These are phyloP conservation scores for Sminthopsis crassicaudata DNA, from an alignment of 2,113 vertebrate genomes.

Conservation along the genomic window DNA sequence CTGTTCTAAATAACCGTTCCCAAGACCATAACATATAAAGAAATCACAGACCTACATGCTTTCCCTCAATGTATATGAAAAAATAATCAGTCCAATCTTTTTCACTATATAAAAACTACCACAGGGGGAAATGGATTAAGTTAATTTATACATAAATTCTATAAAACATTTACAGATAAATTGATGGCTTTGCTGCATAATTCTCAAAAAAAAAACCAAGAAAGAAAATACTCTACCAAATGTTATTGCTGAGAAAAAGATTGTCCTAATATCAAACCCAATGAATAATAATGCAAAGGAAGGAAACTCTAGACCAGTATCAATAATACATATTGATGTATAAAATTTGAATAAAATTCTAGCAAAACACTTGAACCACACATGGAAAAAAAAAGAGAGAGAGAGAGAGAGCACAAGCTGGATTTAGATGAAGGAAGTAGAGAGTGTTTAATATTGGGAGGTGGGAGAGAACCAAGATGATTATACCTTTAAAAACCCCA, in stretches of 20 bases:
- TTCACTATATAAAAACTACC: background rate
- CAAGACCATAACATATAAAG: background rate
- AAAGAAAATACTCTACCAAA: background rate
- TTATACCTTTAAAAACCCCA: background rate
- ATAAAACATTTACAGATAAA: background rate
- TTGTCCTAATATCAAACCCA: background rate
- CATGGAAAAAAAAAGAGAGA: background rate
- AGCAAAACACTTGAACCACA: background rate
- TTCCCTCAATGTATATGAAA: background rate
- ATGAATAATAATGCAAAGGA: background rate
- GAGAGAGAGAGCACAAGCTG: background rate
- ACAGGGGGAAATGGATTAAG: background rate
- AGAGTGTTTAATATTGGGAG: background rate
- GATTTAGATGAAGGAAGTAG: background rate
- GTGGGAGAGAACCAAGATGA: background rate
- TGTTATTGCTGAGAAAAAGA: background rate
- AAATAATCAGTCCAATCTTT: background rate
- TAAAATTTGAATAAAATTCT: background rate
- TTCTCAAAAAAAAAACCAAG: background rate
- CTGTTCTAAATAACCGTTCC: background rate
- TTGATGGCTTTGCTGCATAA: background rate
- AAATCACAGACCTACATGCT: background rate
- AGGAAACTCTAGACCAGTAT: background rate
- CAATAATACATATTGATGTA: background rate
- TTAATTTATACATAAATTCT: background rate